These are phyloP conservation scores for Sphaeridia pumilis DNA, from an alignment of 2,888 invertebrate species.

Conservation along the genomic window DNA sequence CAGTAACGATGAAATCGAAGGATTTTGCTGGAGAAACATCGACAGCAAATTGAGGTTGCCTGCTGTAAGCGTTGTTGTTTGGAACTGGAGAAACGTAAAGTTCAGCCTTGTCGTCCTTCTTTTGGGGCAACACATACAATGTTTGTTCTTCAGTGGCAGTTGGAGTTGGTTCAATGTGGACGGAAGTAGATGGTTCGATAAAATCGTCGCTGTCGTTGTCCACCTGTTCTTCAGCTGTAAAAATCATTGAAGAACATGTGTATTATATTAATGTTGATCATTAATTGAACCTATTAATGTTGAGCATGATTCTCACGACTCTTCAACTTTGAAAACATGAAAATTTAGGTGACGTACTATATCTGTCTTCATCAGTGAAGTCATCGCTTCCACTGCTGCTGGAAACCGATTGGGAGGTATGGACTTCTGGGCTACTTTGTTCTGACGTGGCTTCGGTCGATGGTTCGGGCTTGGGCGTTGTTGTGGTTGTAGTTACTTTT, in stretches of 20 bases:
- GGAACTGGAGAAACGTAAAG: conserved; percentile 34
- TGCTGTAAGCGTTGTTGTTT: conserved; percentile 32
- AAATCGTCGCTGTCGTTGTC: conserved; percentile 11
- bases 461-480: conserved; percentile 8
- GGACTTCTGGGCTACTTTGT: conserved; percentile 6
- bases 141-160: conserved; percentile 34
- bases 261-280: too few species aligned
- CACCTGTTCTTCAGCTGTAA: conserved; percentile 4
- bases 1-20: conserved; percentile 32
- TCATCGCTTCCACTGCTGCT: conserved; percentile 18
- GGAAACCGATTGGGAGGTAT: conserved; percentile 27
- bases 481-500: conserved; percentile 5
- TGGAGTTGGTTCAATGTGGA: conserved; percentile 17
- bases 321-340: too few species aligned
- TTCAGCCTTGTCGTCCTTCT: conserved; percentile 29
- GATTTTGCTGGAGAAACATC: conserved; percentile 35
- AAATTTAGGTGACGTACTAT: too few species aligned
- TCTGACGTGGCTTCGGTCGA: background rate
- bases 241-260: too few species aligned
- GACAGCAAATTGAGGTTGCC: conserved; percentile 34
- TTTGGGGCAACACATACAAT: conserved; percentile 32
- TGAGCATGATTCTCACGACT: too few species aligned
- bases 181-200: conserved; percentile 10
- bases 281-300: too few species aligned
- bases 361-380: conserved; percentile 9